Base-by-base conservation (phyloP, 2,888 invertebrate species). In the Diadegma fenestrale region DNA sequence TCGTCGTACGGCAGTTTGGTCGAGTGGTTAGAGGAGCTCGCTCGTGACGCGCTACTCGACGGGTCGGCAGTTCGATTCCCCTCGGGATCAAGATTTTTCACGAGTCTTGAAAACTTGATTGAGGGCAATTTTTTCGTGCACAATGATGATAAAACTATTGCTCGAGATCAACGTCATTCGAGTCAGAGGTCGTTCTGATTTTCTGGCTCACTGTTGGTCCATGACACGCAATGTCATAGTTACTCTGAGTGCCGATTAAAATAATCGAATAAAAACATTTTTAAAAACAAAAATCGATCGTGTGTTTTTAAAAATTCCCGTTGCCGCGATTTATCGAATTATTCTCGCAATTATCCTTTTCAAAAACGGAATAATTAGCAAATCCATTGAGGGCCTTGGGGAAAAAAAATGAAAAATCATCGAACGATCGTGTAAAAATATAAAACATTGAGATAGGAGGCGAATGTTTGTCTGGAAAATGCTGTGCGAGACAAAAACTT, bases 191-290 rank as follows among this genome's bases (percentile, higher is more conserved):
- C 90, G 90, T 90, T 82, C 88, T 90, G 89, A 89, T 89, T 48
- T 58, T 48, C 30, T 64, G 41, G 54, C 80, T 82, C 86, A 66
- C 41, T 86, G 88, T 76, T 77, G 84, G 63, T 89, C 88, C 10
- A 82, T 92, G 91, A 90, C 73, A 19, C 69, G 85, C 88, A 78
- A 73, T 84, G 92, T 92, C 92, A 92, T 92, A 92, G 92, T 92
- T 92, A 92, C 91, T 89, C 93, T 92, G 93, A 92, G 93, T 90
- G 89, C 54, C 43, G n/a, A 30, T 54, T 43, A 79, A 85, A 71
- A 82, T 33, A 83, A 0, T 37, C 37, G 75, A 71, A 77, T 12
- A 14, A 26, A 48, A 30, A 19, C 19, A 58, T 80, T 84, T 84
- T 76, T 75, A 77, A 14, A 14, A 26, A 37, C 58, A 58, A 58